A percentile compares a stretch with the other conserved stretches of the same genome.
Conservation (phyloP, 2,113 vertebrate species). For the Vulpes vulpes region DNA sequence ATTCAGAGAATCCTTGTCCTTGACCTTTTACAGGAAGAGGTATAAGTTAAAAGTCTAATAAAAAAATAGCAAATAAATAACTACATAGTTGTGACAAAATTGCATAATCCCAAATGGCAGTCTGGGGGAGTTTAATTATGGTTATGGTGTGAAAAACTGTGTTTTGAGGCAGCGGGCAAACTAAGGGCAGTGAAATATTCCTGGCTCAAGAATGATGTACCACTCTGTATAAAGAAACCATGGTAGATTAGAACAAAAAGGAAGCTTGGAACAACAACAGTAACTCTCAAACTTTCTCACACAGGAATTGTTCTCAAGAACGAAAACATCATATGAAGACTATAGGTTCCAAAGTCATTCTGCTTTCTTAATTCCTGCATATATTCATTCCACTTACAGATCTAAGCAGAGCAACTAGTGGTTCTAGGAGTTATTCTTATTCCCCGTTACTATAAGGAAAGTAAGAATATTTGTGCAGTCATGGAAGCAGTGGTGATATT, state of each 20-base stretch:
- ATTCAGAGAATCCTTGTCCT: not conserved
- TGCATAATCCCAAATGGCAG: conserved; percentile 36
- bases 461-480: not conserved
- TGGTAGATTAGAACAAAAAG: not conserved
- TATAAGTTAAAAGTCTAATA: not conserved
- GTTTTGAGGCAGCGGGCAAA: not conserved
- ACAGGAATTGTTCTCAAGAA: not conserved
- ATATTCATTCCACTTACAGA: not conserved
- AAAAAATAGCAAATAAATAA: not conserved
- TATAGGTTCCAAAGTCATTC: not conserved
- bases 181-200: not conserved
- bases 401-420: not conserved
- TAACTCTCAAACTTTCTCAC: not conserved
- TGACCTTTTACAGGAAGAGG: conserved; percentile 14
- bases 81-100: not conserved
- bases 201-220: not conserved
- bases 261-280: not conserved
- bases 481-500: conserved; percentile 47
- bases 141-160: not conserved
- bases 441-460: not conserved
- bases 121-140: not conserved
- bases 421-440: conserved; percentile 29
- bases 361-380: conserved; percentile 36
- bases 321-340: not conserved
- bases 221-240: not conserved